Conservation (phyloP, 2,113 vertebrate species). For the Trichomycterus rosablanca region DNA sequence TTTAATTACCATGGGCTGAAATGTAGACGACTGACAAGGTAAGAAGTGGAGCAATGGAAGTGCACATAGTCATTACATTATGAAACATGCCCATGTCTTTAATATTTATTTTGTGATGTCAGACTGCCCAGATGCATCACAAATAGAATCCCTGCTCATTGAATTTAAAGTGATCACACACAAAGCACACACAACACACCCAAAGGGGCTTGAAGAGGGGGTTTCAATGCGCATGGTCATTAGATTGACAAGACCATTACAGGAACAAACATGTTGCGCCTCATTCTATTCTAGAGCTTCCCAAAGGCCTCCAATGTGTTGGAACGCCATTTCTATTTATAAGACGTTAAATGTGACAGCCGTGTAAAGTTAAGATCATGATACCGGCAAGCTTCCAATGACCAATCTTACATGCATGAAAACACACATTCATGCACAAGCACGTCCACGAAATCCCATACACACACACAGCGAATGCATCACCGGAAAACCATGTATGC, state of each 20-base stretch:
- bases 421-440: constrained; percentile 47
- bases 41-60: constrained; percentile 10
- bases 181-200: constrained; percentile 15
- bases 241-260: constrained; percentile 38
- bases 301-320: constrained; percentile 33
- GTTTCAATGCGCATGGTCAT: constrained; percentile 24
- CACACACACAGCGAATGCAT: constrained; percentile 13
- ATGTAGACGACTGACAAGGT: constrained; percentile 27
- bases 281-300: constrained; percentile 45
- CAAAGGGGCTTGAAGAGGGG: background rate
- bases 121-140: constrained; percentile 6
- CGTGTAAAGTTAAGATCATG: constrained; percentile 41
- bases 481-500: constrained; percentile 19
- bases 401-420: constrained; percentile 48
- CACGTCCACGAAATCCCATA: constrained; percentile 31
- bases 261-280: constrained; percentile 40
- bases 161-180: constrained; percentile 10
- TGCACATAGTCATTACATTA: constrained; percentile 26
- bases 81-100: constrained; percentile 30
- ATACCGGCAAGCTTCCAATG: constrained; percentile 35
- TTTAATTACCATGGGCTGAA: constrained; percentile 30
- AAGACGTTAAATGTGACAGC: constrained; percentile 42
- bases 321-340: constrained; percentile 39
- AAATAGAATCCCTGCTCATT: constrained; percentile 5
- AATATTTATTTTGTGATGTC: constrained; percentile 20